These are phyloP conservation scores for Notothenia coriiceps DNA, from an alignment of 2,113 vertebrate genomes.

Conservation along the genomic window DNA sequence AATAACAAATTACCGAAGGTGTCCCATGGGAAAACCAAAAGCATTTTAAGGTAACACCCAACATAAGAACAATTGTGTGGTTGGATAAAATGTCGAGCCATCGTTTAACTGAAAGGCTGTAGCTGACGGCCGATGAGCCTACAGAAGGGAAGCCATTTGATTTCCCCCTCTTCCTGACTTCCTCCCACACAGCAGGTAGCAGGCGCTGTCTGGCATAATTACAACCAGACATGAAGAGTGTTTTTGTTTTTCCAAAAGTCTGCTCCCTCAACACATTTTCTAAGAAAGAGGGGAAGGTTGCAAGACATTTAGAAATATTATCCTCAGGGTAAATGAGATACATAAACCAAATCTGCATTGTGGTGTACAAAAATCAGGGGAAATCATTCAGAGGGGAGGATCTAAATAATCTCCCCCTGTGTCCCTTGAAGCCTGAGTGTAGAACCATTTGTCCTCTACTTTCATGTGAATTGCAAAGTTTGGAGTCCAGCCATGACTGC, in stretches of 20 bases:
- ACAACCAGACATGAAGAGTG: conserved; percentile 61
- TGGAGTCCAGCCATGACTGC: conserved; percentile 5
- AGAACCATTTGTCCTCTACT: background rate
- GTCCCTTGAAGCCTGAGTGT: background rate
- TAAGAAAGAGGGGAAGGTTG: conserved; percentile 13
- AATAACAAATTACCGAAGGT: background rate
- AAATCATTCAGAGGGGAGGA: background rate
- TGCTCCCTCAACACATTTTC: conserved; percentile 28
- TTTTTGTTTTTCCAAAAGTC: conserved; percentile 49
- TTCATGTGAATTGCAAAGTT: background rate
- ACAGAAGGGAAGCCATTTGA: conserved; percentile 66
- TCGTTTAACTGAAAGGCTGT: conserved; percentile 7
- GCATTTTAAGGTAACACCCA: background rate
- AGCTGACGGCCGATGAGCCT: conserved; percentile 25
- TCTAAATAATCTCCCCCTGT: background rate
- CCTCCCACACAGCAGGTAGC: conserved; percentile 77
- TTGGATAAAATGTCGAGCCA: conserved; percentile 10
- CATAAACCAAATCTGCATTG: background rate
- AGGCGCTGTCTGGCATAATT: conserved; percentile 68
- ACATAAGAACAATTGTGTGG: background rate
- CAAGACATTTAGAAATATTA: conserved; percentile 29
- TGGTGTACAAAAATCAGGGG: background rate
- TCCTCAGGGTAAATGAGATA: background rate
- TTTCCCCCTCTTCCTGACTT: conserved; percentile 64
- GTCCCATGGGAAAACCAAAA: background rate